Percentiles rank a stretch among this genome's conserved stretches.
phyloP scores from a whole-genome alignment of 2,797 vertebrate species.

The Stomatorhinus walkeri region DNA sequence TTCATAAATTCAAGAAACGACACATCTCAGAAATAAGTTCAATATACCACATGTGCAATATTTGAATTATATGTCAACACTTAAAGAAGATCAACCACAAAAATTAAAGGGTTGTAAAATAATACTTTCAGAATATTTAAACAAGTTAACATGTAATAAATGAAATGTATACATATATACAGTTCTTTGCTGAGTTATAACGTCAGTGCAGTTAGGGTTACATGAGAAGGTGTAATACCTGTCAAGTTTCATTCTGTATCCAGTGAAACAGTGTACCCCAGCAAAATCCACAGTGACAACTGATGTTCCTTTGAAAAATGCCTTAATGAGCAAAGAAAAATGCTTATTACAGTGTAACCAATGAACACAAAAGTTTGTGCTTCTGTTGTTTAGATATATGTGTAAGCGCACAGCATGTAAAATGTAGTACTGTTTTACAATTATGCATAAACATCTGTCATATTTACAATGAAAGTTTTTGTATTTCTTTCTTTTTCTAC shows the following conservation, averaged over 20 bases:
- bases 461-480: slow-evolving; percentile 31
- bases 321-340: not conserved
- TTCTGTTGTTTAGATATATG: slow-evolving; percentile 23
- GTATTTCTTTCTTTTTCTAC: slow-evolving; percentile 36
- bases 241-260: slow-evolving; percentile 18
- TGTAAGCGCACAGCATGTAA: slow-evolving; percentile 44
- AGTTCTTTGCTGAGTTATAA: not conserved
- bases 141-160: not conserved
- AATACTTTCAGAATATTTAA: slow-evolving; percentile 5
- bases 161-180: not conserved
- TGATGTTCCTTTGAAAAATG: not conserved
- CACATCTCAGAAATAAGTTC: slow-evolving; percentile 38
- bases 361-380: not conserved
- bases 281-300: not conserved
- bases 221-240: slow-evolving; percentile 38
- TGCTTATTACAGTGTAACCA: slow-evolving; percentile 5
- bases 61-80: not conserved
- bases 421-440: slow-evolving; percentile 23
- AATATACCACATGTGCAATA: slow-evolving; percentile 18
- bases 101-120: not conserved
- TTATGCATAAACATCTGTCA: slow-evolving; percentile 24
- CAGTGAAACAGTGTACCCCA: slow-evolving; percentile 19
- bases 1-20: slow-evolving; percentile 43
- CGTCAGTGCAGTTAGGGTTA: slow-evolving; percentile 45
- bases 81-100: not conserved